A percentile compares a stretch with the other conserved stretches of the same genome.
These are phyloP conservation scores for Idaea aversata DNA, from an alignment of 2,888 invertebrate species.

Conservation along the genomic window DNA sequence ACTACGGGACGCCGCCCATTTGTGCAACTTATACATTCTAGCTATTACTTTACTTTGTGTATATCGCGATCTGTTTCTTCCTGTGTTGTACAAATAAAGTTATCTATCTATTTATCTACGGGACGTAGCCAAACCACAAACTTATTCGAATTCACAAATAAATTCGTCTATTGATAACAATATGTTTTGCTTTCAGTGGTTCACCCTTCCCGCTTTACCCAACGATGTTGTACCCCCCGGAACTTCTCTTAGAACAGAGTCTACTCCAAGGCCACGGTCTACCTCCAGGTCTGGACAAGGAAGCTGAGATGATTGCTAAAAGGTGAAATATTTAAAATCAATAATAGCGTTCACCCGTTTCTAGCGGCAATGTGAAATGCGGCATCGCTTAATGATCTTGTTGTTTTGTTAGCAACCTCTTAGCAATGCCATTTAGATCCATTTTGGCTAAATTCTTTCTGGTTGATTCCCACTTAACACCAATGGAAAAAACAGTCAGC, in stretches of 20 bases:
- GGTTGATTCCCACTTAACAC: no score
- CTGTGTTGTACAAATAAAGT: no score
- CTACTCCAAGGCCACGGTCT: conserved; percentile 78
- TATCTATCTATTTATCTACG: no score
- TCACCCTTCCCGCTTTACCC: conserved; percentile 75
- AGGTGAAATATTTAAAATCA: conserved; percentile 50
- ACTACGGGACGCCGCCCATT: background rate
- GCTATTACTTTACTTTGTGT: no score
- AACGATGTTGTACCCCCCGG: conserved; percentile 76
- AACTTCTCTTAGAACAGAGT: conserved; percentile 69
- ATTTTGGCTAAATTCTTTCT: no score
- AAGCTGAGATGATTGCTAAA: conserved; percentile 74
- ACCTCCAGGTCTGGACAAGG: conserved; percentile 71
- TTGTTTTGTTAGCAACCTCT: background rate
- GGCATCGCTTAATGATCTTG: background rate
- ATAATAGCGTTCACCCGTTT: background rate
- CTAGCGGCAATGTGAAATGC: no score
- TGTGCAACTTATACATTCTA: no score
- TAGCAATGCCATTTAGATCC: background rate
- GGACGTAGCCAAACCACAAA: no score
- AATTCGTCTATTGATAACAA: background rate
- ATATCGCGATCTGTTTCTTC: no score
- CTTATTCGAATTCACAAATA: background rate
- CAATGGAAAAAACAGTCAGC: no score
- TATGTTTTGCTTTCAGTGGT: conserved; percentile 47